Evolutionary conservation across 2,797 vertebrate species (phyloP).

Genomic region (Tarsius wallacei): DNA sequence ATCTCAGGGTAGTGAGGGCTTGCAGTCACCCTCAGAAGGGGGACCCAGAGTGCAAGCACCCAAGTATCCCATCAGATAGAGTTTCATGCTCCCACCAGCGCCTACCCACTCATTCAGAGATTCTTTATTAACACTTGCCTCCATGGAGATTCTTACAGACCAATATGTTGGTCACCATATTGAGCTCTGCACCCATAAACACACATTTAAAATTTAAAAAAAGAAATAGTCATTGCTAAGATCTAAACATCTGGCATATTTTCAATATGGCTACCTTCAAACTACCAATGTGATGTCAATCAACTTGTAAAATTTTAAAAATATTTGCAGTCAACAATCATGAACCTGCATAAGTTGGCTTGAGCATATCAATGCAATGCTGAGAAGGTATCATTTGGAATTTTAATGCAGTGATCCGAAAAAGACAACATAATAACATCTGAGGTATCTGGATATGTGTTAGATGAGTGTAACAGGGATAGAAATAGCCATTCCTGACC

Average conservation of each 20-base stretch:
- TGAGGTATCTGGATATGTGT: neutral
- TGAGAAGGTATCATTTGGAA: neutral
- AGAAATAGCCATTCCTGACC: neutral
- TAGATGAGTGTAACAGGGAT: neutral
- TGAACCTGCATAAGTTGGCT: neutral
- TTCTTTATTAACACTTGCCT: too few species aligned
- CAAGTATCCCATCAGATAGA: too few species aligned
- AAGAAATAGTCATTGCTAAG: neutral
- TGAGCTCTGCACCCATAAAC: too few species aligned
- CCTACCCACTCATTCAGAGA: too few species aligned
- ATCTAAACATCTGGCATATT: neutral
- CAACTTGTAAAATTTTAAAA: neutral
- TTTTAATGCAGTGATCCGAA: neutral
- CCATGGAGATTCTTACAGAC: too few species aligned
- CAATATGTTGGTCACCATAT: too few species aligned
- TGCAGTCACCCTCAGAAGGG: too few species aligned
- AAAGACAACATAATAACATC: neutral
- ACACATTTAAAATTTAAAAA: too few species aligned
- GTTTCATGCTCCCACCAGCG: too few species aligned
- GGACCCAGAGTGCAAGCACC: too few species aligned
- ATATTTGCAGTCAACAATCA: neutral
- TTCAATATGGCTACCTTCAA: neutral
- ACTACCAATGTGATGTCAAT: neutral
- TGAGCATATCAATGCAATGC: neutral
- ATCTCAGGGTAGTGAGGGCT: too few species aligned